These are phyloP conservation scores for Pollenia angustigena DNA, from an alignment of 2,888 invertebrate genomes.

Conservation along the genomic window DNA sequence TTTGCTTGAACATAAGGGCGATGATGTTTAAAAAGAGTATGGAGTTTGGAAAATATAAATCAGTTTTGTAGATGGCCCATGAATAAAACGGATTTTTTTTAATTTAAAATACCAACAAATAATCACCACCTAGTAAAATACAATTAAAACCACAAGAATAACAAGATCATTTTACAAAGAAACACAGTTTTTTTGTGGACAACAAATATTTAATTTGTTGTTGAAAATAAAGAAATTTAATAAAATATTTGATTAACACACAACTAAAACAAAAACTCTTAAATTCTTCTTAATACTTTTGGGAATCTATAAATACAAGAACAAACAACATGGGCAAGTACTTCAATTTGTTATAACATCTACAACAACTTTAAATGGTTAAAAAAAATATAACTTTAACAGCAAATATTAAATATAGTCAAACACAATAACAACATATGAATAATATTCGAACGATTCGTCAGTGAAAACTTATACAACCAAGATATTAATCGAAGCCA, in stretches of 20 bases:
- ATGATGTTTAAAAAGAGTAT: conserved; percentile 68
- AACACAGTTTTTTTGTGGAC: not conserved
- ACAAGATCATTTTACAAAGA: conserved; percentile 22
- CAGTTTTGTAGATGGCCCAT: not conserved
- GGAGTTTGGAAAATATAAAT: conserved; percentile 4
- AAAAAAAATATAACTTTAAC: not conserved
- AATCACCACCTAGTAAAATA: conserved; percentile 44
- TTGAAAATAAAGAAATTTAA: conserved; percentile 4
- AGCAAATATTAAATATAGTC: conserved; percentile 6
- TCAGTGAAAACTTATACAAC: conserved; percentile 24
- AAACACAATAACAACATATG: conserved; percentile 27
- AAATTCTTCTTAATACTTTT: conserved; percentile 4
- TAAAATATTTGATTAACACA: not conserved
- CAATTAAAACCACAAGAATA: conserved; percentile 52
- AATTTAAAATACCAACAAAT: not conserved
- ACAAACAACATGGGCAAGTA: not conserved
- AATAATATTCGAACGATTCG: conserved; percentile 24
- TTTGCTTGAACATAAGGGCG: conserved; percentile 2
- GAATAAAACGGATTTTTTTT: not conserved
- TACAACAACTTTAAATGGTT: not conserved
- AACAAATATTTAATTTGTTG: conserved; percentile 24
- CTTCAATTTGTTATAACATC: conserved; percentile 5
- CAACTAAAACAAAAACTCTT: conserved; percentile 10
- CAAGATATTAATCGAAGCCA: conserved; percentile 51
- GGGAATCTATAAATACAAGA: too few relatives aligned